These are phyloP conservation scores for Aphelenchoides besseyi DNA, from an alignment of 1,140 invertebrate genomes.

Conservation along the genomic window DNA sequence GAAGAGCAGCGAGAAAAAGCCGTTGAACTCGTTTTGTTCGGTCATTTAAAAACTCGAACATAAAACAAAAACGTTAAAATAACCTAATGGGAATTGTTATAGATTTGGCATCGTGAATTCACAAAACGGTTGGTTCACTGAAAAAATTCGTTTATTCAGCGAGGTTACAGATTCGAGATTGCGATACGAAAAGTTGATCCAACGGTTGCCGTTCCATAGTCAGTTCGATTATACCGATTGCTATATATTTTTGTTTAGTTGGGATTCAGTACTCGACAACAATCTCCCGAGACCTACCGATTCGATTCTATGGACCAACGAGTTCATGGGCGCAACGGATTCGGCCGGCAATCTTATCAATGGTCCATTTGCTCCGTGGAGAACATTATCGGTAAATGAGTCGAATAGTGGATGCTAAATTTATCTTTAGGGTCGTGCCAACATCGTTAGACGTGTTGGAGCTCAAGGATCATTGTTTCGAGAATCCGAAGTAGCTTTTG, in stretches of 20 bases:
- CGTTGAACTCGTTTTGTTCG: too few species aligned
- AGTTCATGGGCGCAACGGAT: constrained; percentile 59
- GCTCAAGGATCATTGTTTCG: constrained; percentile 42
- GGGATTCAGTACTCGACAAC: constrained; percentile 43
- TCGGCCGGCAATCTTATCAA: constrained; percentile 35
- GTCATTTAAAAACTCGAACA: too few species aligned
- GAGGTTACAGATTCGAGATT: constrained; percentile 35
- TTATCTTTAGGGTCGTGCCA: constrained; percentile 35
- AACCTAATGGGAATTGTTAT: too few species aligned
- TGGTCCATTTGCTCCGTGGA: constrained; percentile 40
- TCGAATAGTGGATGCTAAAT: constrained; percentile 2
- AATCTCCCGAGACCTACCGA: constrained; percentile 45
- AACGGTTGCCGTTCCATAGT: constrained; percentile 41
- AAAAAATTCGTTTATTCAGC: constrained; percentile 1
- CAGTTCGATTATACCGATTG: constrained; percentile 17
- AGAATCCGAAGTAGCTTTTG: constrained; percentile 35
- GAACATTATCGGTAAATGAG: constrained; percentile 36
- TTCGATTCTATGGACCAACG: constrained; percentile 37
- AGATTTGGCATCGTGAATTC: constrained; percentile 44
- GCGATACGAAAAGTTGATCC: constrained; percentile 47
- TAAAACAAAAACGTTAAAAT: too few species aligned
- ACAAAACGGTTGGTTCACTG: constrained; percentile 31
- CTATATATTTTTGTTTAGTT: constrained; percentile 21
- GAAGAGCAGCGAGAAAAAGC: too few species aligned
- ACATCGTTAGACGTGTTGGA: constrained; percentile 38